A percentile compares a stretch with the other conserved stretches of the same genome.
Evolutionary conservation across 1,140 invertebrate genomes (phyloP).

Genomic region (Nasonia vitripennis): DNA sequence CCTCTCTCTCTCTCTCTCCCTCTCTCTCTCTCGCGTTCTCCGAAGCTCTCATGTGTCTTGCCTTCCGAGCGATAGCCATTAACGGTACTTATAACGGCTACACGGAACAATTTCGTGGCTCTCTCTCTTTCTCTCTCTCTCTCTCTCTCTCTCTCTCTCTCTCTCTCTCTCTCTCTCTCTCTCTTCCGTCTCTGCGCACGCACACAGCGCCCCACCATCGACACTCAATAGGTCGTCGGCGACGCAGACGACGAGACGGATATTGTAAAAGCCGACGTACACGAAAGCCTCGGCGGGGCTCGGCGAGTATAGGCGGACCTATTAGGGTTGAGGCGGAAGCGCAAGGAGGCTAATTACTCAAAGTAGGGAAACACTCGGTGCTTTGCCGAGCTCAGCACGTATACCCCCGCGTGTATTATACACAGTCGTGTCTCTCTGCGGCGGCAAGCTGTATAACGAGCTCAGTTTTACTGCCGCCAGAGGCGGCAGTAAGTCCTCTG

Average conservation of each 20-base stretch:
- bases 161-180: neutral
- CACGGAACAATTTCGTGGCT: conserved; percentile 56
- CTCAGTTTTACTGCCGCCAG: conserved; percentile 30
- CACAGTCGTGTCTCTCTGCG: neutral
- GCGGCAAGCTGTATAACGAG: conserved; percentile 4
- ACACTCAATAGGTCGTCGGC: neutral
- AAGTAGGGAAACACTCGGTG: conserved; percentile 18
- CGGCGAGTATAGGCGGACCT: conserved; percentile 11
- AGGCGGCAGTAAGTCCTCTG: no score
- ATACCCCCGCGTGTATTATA: neutral
- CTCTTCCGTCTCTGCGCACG: neutral
- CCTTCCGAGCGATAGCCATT: conserved; percentile 51
- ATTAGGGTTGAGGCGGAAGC: conserved; percentile 14
- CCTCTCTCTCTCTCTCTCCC: neutral
- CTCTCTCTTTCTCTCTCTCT: neutral
- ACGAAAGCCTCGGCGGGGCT: conserved; percentile 30
- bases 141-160: no score
- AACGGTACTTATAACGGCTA: conserved; percentile 64
- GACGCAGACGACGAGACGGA: neutral
- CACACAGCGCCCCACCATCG: neutral
- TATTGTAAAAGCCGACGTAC: neutral
- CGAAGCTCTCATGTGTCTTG: neutral
- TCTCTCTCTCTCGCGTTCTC: conserved; percentile 19
- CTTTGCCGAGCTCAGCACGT: neutral
- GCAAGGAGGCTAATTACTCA: conserved; percentile 46